Percentiles rank a stretch among this genome's conserved stretches.
phyloP scores from a whole-genome alignment of 2,113 vertebrate genomes.

The Hypocryptadius cinnamomeus region DNA sequence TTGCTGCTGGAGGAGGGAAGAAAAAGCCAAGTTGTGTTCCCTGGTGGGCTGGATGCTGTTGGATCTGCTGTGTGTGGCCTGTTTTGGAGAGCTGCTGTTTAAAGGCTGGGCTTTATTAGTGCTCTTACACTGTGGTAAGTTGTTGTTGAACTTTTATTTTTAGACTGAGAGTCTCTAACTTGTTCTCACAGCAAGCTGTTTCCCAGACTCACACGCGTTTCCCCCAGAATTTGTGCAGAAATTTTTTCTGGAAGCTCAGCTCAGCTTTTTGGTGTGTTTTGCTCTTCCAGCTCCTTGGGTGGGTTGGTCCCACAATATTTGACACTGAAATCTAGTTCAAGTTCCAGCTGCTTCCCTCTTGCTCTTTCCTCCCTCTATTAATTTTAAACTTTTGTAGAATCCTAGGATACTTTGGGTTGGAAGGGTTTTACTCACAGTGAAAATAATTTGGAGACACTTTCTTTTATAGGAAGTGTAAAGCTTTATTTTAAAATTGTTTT shows the following conservation, averaged over 20 bases:
- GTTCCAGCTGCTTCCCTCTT: background rate
- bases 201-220: rapidly evolving
- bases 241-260: background rate
- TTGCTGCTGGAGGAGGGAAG: background rate
- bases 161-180: background rate
- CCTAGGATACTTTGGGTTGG: background rate
- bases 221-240: background rate
- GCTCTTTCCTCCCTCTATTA: background rate
- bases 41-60: background rate
- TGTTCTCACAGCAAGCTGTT: background rate
- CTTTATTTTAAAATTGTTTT: background rate
- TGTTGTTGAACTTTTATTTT: background rate
- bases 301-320: background rate
- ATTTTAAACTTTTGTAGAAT: background rate
- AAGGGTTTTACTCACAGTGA: background rate
- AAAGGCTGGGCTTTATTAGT: background rate
- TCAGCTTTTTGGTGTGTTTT: background rate
- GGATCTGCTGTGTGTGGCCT: background rate
- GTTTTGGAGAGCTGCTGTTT: background rate
- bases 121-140: background rate
- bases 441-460: background rate
- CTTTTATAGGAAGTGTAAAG: background rate
- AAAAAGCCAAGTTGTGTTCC: background rate
- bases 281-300: background rate
- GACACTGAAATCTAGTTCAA: background rate